Evolutionary conservation across 1,140 invertebrate species (phyloP), one percentile per base, ranked within the genome.

Genomic region (Hestina assimilis): DNA sequence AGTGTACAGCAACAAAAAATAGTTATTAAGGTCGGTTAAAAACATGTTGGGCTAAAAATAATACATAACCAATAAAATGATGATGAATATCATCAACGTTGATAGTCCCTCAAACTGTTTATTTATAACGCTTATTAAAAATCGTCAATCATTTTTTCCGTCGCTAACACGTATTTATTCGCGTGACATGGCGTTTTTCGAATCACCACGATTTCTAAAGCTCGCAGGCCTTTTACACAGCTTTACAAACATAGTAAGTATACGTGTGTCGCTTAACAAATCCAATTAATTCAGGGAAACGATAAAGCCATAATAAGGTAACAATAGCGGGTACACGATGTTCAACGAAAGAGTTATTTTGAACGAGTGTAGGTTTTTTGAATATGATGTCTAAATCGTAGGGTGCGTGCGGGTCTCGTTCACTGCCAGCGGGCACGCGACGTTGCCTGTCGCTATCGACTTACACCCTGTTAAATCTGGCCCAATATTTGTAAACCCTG

Each of bases 401-500:
- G 35, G 15, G 72, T 80, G 78, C 75, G 76, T 77, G 73, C 56
- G 38, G 40, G 23, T 33, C 9, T n/a, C 29, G 55, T 63, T 67
- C 63, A 74, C 59, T 57, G 63, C 43, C 48, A 24, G 19, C 6
- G n/a, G 24, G 28, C 83, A 83, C 80, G 80, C 80, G 63, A 86
- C 59, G 52, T 82, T 58, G 77, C 80, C 75, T 83, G 79, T 67
- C 63, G 50, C 72, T 83, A 86, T 86, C 80, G 71, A 76, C 75
- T 86, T 83, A 83, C 80, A 86, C 77, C 70, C 76, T 78, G 77
- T 79, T 79, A 76, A 81, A 79, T 77, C 69, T 81, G 75, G 59
- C 75, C 69, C 72, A 83, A 86, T 83, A 81, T 86, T 83, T 83
- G 80, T 83, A 75, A 76, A 79, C 63, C 72, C 74, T 78, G 79